Conservation (phyloP, 2,888 invertebrate species). For the Lasius fuliginosus region DNA sequence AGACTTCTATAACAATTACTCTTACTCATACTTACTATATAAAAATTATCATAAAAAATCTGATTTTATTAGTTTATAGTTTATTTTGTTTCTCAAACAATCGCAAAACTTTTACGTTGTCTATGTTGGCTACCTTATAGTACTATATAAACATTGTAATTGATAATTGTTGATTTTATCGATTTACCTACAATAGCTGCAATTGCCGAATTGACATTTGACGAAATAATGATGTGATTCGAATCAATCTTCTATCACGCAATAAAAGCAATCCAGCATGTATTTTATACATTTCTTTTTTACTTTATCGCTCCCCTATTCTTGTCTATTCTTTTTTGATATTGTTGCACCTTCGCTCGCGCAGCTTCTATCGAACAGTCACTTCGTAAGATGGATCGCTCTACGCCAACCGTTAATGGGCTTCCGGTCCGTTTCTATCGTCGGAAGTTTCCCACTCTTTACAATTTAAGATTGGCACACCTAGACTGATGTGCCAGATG, state of each 20-base stretch:
- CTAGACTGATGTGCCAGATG: constrained; percentile 44
- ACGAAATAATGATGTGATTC: constrained; percentile 2
- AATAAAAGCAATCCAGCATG: constrained; percentile 35
- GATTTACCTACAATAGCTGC: background rate
- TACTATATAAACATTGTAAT: background rate
- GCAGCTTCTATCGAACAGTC: constrained; percentile 62
- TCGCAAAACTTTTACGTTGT: background rate
- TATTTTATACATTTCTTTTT: constrained; percentile 25
- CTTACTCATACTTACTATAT: background rate
- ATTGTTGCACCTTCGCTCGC: constrained; percentile 58
- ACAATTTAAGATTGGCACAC: constrained; percentile 46
- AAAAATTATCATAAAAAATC: background rate
- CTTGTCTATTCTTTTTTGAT: constrained; percentile 32
- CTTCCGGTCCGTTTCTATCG: constrained; percentile 60
- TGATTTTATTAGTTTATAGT: background rate
- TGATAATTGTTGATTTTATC: background rate
- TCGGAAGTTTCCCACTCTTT: constrained; percentile 42
- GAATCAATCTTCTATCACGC: constrained; percentile 38
- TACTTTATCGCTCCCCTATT: background rate
- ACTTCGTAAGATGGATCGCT: constrained; percentile 70
- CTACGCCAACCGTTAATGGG: constrained; percentile 63
- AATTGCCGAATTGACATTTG: background rate
- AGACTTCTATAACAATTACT: background rate
- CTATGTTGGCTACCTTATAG: background rate
- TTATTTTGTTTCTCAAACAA: background rate